Evolutionary conservation across 23 tunicate species (phyloP), one percentile per base, ranked within the genome.

Genomic region (Styela clava): DNA sequence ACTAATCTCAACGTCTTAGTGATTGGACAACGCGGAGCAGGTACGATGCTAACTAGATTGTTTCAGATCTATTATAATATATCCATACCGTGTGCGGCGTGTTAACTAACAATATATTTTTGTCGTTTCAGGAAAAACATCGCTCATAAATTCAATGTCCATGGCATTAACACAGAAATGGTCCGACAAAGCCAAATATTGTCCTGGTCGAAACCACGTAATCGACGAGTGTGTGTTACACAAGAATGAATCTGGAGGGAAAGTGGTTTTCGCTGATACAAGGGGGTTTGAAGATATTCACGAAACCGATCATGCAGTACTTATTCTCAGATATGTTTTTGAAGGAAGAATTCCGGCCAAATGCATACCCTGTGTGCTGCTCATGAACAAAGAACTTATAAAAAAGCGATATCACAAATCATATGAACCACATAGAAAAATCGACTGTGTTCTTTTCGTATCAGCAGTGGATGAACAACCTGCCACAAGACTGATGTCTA

Each of bases 281-380:
- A 88, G 97, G 33, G 99, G 99, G 67, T 96, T 96, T 74, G 95
- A 96, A 34, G 87, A 85, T 35, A 91, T 96, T 26, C 94, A 96
- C 88, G 91, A 78, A 64, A 87, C 88, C 12, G 91, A 91, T 26
- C 97, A 91, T 73, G 94, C 96, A 3, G 85, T 88, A 21, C 87
- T 96, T 30, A 91, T 96, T 20, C 74, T 96, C 33, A 79, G 99
- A 29, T 96, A 96, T 78, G 88, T 96, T 27, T 73, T 96, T 33
- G 99, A 96, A 82, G 99, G 99, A 31, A 81, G 99, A 22, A 87
- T 96, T 26, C 99, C 96, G 2, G 85, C 99, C 24, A 84, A 87
- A 78, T 90, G 96, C 83, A 93, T 96, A 44, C 96, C 97, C 21
- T 88, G 92, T 71, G 99, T 93, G 28, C 83, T 96, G 62, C 91